Evolutionary conservation across 2,113 vertebrate species (phyloP).

Genomic region (Haliaeetus leucogaster): DNA sequence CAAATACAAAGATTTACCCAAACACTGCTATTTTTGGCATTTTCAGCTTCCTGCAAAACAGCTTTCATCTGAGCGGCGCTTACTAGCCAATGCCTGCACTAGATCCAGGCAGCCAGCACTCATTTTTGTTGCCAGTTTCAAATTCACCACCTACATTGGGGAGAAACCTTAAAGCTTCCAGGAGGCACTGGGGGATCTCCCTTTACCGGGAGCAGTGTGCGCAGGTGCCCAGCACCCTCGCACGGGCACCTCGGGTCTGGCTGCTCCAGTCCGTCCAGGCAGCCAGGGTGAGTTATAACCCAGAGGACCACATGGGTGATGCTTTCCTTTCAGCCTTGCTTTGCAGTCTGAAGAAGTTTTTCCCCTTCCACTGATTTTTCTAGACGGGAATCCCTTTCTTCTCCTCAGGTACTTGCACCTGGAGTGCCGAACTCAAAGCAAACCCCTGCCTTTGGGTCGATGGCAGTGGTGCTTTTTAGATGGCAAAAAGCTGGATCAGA

Average conservation of each 20-base stretch:
- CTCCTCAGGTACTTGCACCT: fast-evolving
- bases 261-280: not conserved
- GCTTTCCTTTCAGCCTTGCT: not conserved
- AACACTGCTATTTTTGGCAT: not conserved
- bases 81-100: not conserved
- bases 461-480: fast-evolving
- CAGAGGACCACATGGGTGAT: not conserved
- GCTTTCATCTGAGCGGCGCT: not conserved
- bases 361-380: fast-evolving
- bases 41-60: not conserved
- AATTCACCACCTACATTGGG: not conserved
- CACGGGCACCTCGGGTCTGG: fast-evolving
- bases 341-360: not conserved
- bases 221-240: fast-evolving
- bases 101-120: not conserved
- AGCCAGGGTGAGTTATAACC: not conserved
- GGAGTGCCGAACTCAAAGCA: not conserved
- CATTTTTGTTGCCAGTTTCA: not conserved
- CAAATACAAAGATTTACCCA: not conserved
- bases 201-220: fast-evolving
- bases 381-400: not conserved
- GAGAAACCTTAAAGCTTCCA: not conserved
- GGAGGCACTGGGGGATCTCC: not conserved
- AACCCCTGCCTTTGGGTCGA: fast-evolving
- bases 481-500: not conserved